Conservation (phyloP, 2,113 vertebrate species). For the Nesospiza acunhae region DNA sequence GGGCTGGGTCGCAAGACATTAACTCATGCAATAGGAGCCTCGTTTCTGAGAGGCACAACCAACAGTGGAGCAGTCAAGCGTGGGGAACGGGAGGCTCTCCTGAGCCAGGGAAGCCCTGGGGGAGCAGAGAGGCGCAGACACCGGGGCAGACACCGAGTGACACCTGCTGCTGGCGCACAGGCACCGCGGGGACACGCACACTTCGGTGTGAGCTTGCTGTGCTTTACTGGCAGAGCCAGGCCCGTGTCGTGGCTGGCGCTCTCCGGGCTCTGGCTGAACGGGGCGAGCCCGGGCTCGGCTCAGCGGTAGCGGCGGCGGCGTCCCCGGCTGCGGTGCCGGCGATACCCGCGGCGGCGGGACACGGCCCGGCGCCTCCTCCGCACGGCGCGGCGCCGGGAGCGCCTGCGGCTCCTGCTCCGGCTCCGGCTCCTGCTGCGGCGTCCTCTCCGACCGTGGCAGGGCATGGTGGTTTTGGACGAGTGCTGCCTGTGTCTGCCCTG, state of each 20-base stretch:
- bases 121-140: background rate
- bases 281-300: background rate
- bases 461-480: background rate
- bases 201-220: background rate
- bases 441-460: background rate
- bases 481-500: background rate
- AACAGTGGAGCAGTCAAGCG: rapidly evolving
- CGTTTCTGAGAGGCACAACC: background rate
- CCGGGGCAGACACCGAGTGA: background rate
- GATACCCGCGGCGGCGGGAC: background rate
- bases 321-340: background rate
- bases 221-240: background rate
- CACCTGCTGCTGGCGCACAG: background rate
- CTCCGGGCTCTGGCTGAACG: background rate
- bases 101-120: background rate
- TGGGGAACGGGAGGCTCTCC: background rate
- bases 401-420: rapidly evolving
- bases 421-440: background rate
- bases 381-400: background rate
- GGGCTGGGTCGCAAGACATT: background rate
- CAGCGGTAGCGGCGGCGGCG: background rate
- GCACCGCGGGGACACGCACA: background rate
- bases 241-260: background rate
- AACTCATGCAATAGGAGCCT: background rate
- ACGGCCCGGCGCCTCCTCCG: background rate